Percentiles rank a stretch among this genome's conserved stretches.
phyloP scores from a whole-genome alignment of 2,797 vertebrate genomes.

The Pangasius larnaudii region DNA sequence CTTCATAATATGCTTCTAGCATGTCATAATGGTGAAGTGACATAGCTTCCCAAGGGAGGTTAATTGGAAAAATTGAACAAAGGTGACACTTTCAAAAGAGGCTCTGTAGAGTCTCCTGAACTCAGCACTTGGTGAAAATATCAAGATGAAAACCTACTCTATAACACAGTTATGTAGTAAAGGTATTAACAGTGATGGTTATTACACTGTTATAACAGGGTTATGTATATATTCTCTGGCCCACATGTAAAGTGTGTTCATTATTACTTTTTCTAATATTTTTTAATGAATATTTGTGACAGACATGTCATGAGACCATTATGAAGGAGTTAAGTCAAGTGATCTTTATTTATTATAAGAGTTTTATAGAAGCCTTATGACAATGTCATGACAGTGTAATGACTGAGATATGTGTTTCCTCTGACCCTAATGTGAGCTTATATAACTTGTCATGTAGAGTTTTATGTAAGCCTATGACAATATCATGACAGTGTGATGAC shows the following conservation, averaged over 20 bases:
- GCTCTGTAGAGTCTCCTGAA: background rate
- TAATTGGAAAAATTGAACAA: background rate
- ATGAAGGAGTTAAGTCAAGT: background rate
- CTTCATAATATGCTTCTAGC: background rate
- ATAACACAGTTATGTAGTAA: background rate
- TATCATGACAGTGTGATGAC: background rate
- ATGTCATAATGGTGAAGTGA: conserved; percentile 5
- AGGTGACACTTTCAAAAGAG: background rate
- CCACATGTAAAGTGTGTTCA: background rate
- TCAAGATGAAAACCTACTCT: background rate
- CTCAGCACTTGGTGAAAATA: background rate
- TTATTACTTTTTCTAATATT: background rate
- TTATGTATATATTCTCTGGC: background rate
- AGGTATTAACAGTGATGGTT: background rate
- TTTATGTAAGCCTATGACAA: background rate
- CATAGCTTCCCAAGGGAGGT: background rate
- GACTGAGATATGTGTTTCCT: background rate
- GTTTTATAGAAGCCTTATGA: background rate
- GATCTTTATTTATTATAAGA: background rate
- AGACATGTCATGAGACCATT: background rate
- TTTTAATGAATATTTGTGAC: background rate
- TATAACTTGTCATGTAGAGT: background rate
- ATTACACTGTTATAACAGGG: background rate
- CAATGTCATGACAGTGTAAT: background rate
- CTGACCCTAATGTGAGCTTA: background rate